Evolutionary conservation across 2,888 invertebrate genomes (phyloP), one percentile per base, ranked within the genome.

Genomic region (Ophion slaviceki): DNA sequence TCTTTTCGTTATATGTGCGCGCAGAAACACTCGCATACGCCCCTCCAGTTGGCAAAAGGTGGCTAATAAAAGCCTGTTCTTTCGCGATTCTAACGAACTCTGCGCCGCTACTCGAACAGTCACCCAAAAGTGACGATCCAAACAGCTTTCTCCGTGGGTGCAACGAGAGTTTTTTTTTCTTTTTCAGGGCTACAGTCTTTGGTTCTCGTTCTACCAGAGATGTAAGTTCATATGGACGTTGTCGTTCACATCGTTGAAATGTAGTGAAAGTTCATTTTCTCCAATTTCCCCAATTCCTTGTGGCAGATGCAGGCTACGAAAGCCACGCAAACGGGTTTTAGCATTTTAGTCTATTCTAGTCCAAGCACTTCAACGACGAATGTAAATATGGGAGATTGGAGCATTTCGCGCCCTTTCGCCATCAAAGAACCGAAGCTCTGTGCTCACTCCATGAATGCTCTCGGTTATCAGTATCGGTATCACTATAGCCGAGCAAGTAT

Each of bases 61-160:
- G 45, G 57, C 79, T 78, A 77, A 87, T 84, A 80, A 80, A 80
- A 84, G 78, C 83, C 59, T 68, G 10, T 45, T 67, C 72, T 59
- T 32, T 68, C 62, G 64, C 5, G 32, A 8, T 62, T 79, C 64
- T 53, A 70, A 80, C 72, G 5, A 80, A 66, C 40, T 74, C 28
- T 14, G 53, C 2, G 40, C 28, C 28, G 72, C 40, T 36, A 24
- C 20, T 64, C n/a, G 40, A 59, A 71, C 32, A 66, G n/a, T 61
- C 20, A 20, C 72, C 20, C 5, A 20, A 61, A 32, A 28, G 40
- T 59, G 57, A 71, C 47, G 45, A 14, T 24, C 20, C 11, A 45
- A 53, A 14, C 2, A 53, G 17, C 17, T 17, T 53, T 53, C 5
- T 53, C 53, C 6, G 0, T 20, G 1, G 45, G 8, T 20, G 45